Evolutionary conservation across 2,113 vertebrate genomes (phyloP).

Genomic region (Ovibos moschatus): DNA sequence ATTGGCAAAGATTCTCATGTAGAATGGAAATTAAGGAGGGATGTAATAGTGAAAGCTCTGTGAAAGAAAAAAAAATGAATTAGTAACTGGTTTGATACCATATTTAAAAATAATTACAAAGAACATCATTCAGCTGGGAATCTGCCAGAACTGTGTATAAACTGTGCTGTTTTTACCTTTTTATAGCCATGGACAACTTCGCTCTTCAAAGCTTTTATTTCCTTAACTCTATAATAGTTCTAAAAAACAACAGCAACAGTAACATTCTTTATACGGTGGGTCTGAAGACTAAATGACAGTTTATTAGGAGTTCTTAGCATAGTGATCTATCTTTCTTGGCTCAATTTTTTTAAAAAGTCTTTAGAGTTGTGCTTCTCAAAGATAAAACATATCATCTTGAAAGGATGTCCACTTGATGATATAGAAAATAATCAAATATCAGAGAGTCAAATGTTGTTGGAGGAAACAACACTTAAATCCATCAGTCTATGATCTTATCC

Average conservation of each 20-base stretch:
- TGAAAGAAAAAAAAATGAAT: neutral
- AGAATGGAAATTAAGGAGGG: neutral
- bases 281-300: neutral
- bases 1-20: neutral
- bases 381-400: neutral
- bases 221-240: neutral
- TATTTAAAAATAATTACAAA: neutral
- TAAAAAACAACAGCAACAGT: neutral
- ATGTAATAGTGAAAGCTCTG: neutral
- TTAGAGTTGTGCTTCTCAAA: neutral
- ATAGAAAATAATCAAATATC: neutral
- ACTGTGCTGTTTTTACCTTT: neutral
- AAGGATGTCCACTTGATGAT: neutral
- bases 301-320: neutral
- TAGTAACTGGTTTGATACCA: neutral
- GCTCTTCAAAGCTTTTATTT: neutral
- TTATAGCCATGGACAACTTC: neutral
- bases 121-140: neutral
- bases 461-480: neutral
- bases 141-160: neutral
- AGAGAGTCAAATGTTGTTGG: neutral
- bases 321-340: neutral
- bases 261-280: neutral
- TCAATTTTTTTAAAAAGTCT: neutral
- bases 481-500: neutral